Evolutionary conservation across 1,140 invertebrate genomes (phyloP), one percentile per base, ranked within the genome.

Genomic region (Papilio polyxenes): DNA sequence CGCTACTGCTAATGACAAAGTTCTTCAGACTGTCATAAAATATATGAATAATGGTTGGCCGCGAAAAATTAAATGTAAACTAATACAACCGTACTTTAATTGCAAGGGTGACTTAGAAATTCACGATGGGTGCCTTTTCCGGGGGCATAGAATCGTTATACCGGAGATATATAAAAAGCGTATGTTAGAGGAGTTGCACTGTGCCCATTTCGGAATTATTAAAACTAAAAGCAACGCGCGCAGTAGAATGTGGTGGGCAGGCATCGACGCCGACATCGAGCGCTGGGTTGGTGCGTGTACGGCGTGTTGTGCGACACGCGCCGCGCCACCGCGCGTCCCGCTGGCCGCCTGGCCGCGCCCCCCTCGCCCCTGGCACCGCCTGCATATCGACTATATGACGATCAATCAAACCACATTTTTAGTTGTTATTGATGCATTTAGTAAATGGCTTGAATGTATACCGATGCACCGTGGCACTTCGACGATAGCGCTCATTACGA

Each of bases 371-470:
- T 88, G 87, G 83, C 74, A 86, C 23, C 84, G 88, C 17, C 53
- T 88, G 3, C 88, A 89, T 23, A 82, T 89, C 23, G 88, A 89
- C 72, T 87, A 89, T n/a, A 82, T 86, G 81, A 15, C 69, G 7
- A 53, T 86, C 48, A 79, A 48, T 2, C 81, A 83, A 59, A 53
- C 37, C 3, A 62, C 81, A 17, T 87, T 85, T 81, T 76, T 87
- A 31, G n/a, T 85, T 1, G 81, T 87, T 20, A 37, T 86, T 17
- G 85, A 85, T 75, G 72, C 83, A 8, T 82, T 49, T 59, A 81
- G 59, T 72, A 86, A 86, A 56, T 86, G 85, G 85, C 20, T 84
- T 9, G 85, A 86, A 75, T 86, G 83, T 48, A 20, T 84, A 23
- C 23, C 83, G 17, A 83, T 84, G 83, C 23, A 82, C 37, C 2